phyloP scores from a whole-genome alignment of 2,113 vertebrate genomes.

The Channa argus region DNA sequence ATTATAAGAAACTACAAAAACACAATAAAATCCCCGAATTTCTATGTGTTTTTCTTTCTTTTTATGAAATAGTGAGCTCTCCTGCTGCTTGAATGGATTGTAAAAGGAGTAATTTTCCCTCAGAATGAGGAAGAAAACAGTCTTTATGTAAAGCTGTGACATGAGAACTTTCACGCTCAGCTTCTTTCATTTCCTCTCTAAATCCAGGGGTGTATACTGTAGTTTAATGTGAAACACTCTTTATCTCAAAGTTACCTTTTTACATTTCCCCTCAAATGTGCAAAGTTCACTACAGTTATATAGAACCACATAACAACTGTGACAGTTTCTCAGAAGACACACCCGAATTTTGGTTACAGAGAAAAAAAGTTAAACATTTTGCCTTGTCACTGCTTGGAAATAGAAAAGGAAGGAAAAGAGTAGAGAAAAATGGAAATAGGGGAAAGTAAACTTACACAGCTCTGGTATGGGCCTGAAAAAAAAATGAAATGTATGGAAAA shows the following conservation, averaged over 20 bases:
- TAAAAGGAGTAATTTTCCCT: constrained; percentile 3
- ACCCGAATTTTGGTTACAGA: constrained; percentile 21
- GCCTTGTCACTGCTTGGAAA: constrained; percentile 36
- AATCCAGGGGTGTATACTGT: constrained; percentile 26
- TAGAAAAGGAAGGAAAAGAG: constrained; percentile 31
- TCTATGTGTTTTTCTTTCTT: no score
- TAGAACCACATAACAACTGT: neutral
- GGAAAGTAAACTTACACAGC: constrained; percentile 57
- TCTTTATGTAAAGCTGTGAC: constrained; percentile 33
- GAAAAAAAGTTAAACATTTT: constrained; percentile 11
- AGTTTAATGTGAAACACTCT: constrained; percentile 13
- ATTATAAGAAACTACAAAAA: neutral
- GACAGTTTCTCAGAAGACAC: constrained; percentile 10
- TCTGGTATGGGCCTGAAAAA: constrained; percentile 30
- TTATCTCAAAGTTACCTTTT: constrained; percentile 14
- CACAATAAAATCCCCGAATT: no score
- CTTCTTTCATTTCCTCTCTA: constrained; percentile 58
- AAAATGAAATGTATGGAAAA: constrained; percentile 30
- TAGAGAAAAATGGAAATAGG: constrained; percentile 48
- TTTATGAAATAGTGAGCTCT: no score
- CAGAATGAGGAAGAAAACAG: constrained; percentile 31
- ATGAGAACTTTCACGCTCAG: constrained; percentile 19
- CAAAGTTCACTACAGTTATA: constrained; percentile 6
- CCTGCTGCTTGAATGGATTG: neutral
- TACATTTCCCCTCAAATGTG: neutral